A percentile compares a stretch with the other conserved stretches of the same genome.
Evolutionary conservation across 2,797 vertebrate genomes (phyloP).

Genomic region (Acipenser oxyrinchus): DNA sequence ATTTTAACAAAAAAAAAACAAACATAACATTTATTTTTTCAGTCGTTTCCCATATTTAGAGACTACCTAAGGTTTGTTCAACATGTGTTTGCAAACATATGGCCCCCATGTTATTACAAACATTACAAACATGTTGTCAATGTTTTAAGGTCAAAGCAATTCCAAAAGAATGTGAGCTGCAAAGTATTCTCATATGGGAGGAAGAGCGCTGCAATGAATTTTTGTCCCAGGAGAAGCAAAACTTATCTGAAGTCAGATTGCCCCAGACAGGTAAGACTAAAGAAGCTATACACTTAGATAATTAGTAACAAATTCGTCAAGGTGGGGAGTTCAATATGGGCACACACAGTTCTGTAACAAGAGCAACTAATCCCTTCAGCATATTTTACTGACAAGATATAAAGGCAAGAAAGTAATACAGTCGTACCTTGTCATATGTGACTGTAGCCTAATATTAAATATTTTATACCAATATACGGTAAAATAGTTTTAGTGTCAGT

Average conservation of each 20-base stretch:
- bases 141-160: slow-evolving; percentile 41
- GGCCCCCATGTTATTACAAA: too few relatives aligned
- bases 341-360: slow-evolving; percentile 25
- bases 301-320: slow-evolving; percentile 39
- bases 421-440: too few relatives aligned
- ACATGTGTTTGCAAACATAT: too few relatives aligned
- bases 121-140: slow-evolving; percentile 8
- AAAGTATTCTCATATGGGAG: slow-evolving; percentile 50
- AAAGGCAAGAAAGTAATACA: too few relatives aligned
- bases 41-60: too few relatives aligned
- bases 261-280: neutral
- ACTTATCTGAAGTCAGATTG: slow-evolving; percentile 20
- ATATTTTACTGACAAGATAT: slow-evolving; percentile 3
- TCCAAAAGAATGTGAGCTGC: slow-evolving; percentile 50
- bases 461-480: too few relatives aligned
- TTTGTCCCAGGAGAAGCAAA: slow-evolving; percentile 38
- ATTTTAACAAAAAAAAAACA: too few relatives aligned
- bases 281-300: slow-evolving; percentile 19
- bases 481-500: too few relatives aligned
- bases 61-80: too few relatives aligned
- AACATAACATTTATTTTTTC: too few relatives aligned
- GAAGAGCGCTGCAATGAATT: slow-evolving; percentile 55
- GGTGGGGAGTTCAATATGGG: too few relatives aligned
- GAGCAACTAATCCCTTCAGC: slow-evolving; percentile 24
- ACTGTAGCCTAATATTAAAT: too few relatives aligned